Percentiles rank a stretch among this genome's conserved stretches.
Evolutionary conservation across 2,797 vertebrate genomes (phyloP).

Genomic region (Neoniphon sammara): DNA sequence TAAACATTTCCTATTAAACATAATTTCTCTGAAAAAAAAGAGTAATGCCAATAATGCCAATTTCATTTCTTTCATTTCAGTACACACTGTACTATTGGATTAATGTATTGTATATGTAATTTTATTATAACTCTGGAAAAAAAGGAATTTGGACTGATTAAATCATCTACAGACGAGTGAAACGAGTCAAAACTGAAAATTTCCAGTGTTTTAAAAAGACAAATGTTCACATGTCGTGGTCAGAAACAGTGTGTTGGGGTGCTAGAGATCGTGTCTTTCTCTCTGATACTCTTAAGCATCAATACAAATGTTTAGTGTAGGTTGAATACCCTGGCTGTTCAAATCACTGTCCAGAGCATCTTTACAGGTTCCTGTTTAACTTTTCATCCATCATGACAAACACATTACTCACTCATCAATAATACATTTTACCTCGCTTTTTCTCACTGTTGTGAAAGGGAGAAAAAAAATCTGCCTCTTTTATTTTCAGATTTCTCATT

Average conservation of each 20-base stretch:
- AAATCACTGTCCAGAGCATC: conserved; percentile 65
- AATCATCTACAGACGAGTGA: not conserved
- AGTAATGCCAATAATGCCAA: conserved; percentile 8
- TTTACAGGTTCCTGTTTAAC: conserved; percentile 70
- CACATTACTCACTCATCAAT: conserved; percentile 91
- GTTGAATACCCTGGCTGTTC: conserved; percentile 46
- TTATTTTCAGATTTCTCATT: conserved; percentile 91
- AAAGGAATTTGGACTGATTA: not conserved
- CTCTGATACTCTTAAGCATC: conserved; percentile 18
- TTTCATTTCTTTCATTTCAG: not conserved
- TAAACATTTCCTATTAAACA: too few relatives aligned
- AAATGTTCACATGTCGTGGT: not conserved
- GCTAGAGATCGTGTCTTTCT: conserved; percentile 11
- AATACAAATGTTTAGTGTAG: conserved; percentile 42
- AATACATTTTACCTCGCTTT: conserved; percentile 85
- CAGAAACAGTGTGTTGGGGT: conserved; percentile 20
- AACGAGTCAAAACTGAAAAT: not conserved
- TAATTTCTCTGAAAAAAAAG: not conserved
- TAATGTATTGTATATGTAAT: not conserved
- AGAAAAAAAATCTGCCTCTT: conserved; percentile 73
- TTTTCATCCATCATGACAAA: conserved; percentile 86
- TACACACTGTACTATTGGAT: not conserved
- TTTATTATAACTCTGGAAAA: not conserved
- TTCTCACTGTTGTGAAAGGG: conserved; percentile 67
- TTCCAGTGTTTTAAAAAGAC: not conserved